Evolutionary conservation across 2,113 vertebrate genomes (phyloP), one percentile per base, ranked within the genome.

Genomic region (Holacanthus passer): DNA sequence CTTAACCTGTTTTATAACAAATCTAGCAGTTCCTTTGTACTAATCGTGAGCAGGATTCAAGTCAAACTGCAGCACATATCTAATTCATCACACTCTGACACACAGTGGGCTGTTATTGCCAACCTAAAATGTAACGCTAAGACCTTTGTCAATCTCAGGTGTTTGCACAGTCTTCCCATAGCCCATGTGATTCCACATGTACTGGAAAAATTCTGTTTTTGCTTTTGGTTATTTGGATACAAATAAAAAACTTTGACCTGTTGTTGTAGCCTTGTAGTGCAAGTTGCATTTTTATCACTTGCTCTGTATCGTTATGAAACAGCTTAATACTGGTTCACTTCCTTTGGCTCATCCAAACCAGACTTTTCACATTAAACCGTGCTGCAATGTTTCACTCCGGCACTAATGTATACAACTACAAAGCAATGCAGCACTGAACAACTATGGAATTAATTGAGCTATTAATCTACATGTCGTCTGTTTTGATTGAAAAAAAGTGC

Each of bases 381-480:
- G 4, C 24, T 13, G 5, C 41, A 75, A 45, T 56, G 37, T 37
- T 50, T 72, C 53, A 63, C 50, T 63, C 31, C 22, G 22, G 19
- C 1, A 7, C 63, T 47, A 20, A 62, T 59, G 3, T 35, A 20
- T 27, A 74, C 16, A 16, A 41, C 56, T 2, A 48, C 24, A 74
- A 55, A 73, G 59, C 58, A 27, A 5, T 19, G 37, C 12, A 24
- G 29, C 20, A 9, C 20, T 69, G 47, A 70, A 58, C 62, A 43
- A 24, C 58, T 47, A 14, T 37, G 22, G 58, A 83, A 76, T 63
- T 35, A 73, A 78, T 24, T 47, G 5, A 60, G 73, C 22, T 72
- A 76, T 73, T 66, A 52, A 82, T 83, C 71, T 22, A 32, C 43
- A 63, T 59, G 68, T 76, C 65, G 4, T 65, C 37, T 24, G 64